These are phyloP conservation scores for Sycophila texana DNA, from an alignment of 2,888 invertebrate species.

Conservation along the genomic window DNA sequence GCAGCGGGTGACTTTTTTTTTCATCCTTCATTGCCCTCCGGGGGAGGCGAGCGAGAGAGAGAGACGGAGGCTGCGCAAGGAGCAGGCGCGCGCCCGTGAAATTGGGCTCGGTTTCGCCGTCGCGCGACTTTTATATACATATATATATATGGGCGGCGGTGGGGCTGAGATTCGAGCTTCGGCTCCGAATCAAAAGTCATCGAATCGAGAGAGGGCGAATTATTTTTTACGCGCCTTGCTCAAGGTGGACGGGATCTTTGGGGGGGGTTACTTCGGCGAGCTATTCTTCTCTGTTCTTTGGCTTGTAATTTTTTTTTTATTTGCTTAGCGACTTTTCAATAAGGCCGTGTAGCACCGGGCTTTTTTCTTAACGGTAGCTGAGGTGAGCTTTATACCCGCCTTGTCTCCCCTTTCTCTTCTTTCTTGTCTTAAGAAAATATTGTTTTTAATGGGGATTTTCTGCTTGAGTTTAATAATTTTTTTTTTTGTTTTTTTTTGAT, in stretches of 20 bases:
- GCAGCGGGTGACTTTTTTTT: conserved; percentile 43
- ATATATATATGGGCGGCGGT: not conserved
- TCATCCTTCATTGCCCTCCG: not conserved
- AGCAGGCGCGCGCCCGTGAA: conserved; percentile 13
- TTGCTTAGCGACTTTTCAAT: conserved; percentile 17
- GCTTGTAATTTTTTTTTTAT: not conserved
- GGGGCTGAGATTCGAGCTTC: not conserved
- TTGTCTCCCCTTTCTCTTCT: no score
- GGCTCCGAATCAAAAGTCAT: conserved; percentile 52
- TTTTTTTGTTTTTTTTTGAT: no score
- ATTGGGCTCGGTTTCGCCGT: not conserved
- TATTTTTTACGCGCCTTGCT: conserved; percentile 5
- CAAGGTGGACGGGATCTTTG: not conserved
- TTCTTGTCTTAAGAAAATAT: no score
- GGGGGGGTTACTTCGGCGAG: conserved; percentile 19
- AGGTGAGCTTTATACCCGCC: not conserved
- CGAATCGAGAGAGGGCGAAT: conserved; percentile 45
- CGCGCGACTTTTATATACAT: no score
- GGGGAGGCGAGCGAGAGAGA: conserved; percentile 9
- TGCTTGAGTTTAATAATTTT: no score
- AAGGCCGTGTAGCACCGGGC: not conserved
- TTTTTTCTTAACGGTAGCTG: conserved; percentile 13
- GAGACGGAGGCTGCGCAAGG: not conserved
- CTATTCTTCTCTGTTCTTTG: not conserved
- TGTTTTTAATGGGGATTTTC: no score